Evolutionary conservation across 2,888 invertebrate species (phyloP).

Genomic region (Himalopsyche kuldschensis): DNA sequence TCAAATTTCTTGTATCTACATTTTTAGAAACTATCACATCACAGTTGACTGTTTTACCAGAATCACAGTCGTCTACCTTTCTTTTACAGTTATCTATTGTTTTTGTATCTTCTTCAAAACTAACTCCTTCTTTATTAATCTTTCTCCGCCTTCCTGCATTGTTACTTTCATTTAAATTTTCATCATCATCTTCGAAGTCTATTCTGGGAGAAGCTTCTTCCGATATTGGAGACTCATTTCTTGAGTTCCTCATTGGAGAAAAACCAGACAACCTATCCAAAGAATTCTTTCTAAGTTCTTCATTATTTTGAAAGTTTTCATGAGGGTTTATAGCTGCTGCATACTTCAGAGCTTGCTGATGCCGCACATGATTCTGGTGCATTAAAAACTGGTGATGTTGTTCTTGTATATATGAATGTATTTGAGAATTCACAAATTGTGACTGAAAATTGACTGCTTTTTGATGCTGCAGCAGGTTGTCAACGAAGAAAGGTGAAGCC

Average conservation of each 20-base stretch:
- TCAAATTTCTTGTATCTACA: not conserved
- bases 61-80: not conserved
- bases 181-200: conserved; percentile 37
- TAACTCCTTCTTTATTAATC: conserved; percentile 6
- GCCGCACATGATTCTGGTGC: conserved; percentile 37
- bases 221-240: conserved; percentile 28
- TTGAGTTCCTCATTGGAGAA: conserved; percentile 25
- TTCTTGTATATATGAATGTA: conserved; percentile 48
- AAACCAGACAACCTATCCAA: conserved; percentile 20
- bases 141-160: conserved; percentile 8
- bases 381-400: conserved; percentile 38
- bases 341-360: conserved; percentile 35
- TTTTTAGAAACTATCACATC: conserved; percentile 5
- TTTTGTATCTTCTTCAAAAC: conserved; percentile 13
- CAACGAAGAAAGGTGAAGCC: conserved; percentile 64
- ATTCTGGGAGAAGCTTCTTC: conserved; percentile 32
- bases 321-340: conserved; percentile 43
- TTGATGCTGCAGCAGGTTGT: conserved; percentile 64
- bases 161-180: conserved; percentile 16
- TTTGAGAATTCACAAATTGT: conserved; percentile 59
- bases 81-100: conserved; percentile 1
- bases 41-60: not conserved
- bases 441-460: conserved; percentile 56
- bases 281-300: conserved; percentile 43
- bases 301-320: conserved; percentile 23